Percentiles rank a stretch among this genome's conserved stretches.
These are phyloP conservation scores for Esox masquinongy DNA, from an alignment of 2,797 vertebrate species.

Conservation along the genomic window DNA sequence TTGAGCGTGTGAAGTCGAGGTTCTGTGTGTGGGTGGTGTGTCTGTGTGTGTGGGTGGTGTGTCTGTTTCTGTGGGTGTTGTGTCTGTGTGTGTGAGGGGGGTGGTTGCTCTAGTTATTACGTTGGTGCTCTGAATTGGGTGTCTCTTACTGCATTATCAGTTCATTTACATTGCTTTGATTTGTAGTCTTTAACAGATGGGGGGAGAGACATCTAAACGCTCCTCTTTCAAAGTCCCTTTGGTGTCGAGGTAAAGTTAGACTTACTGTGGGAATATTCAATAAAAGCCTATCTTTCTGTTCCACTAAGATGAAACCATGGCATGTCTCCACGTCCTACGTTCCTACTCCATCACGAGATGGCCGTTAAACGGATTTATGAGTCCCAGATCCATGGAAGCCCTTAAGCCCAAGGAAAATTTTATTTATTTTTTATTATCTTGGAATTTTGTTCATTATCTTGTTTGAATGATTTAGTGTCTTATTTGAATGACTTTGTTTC, in stretches of 20 bases:
- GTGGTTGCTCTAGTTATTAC: not conserved
- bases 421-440: too few species aligned
- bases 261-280: slow-evolving; percentile 10
- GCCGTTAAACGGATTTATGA: slow-evolving; percentile 7
- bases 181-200: slow-evolving; percentile 7
- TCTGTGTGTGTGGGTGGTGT: not conserved
- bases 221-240: slow-evolving; percentile 30
- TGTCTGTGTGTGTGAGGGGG: not conserved
- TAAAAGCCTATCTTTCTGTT: slow-evolving; percentile 13
- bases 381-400: slow-evolving; percentile 19
- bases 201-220: not conserved
- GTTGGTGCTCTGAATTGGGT: not conserved
- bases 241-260: slow-evolving; percentile 37
- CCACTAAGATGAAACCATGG: not conserved
- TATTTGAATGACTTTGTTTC: too few species aligned
- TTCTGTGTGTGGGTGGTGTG: not conserved
- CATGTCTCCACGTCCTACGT: not conserved
- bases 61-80: not conserved
- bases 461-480: too few species aligned
- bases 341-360: not conserved
- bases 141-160: not conserved
- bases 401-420: too few species aligned
- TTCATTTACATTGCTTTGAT: slow-evolving; percentile 35
- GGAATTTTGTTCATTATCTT: too few species aligned
- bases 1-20: not conserved